A percentile compares a stretch with the other conserved stretches of the same genome.
phyloP scores from a whole-genome alignment of 2,888 invertebrate species.

The Thelaira solivaga region DNA sequence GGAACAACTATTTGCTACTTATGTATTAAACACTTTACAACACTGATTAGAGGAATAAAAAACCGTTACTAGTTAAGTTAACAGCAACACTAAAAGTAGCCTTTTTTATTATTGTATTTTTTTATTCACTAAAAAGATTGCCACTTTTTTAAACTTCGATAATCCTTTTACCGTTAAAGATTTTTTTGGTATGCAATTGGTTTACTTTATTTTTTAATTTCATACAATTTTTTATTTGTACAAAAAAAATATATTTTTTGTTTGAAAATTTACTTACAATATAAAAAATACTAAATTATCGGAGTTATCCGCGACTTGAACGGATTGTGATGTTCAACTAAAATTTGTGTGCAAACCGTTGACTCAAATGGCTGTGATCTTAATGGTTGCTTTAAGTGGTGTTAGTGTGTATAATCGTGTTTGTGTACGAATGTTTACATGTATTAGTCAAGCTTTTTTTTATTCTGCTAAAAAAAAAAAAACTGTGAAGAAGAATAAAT shows the following conservation, averaged over 20 bases:
- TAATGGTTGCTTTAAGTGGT: slow-evolving; percentile 39
- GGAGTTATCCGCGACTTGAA: slow-evolving; percentile 78
- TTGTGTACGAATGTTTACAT: slow-evolving; percentile 39
- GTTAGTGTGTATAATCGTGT: slow-evolving; percentile 44
- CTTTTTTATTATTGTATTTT: not conserved
- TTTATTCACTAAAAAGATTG: slow-evolving; percentile 25
- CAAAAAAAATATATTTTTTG: slow-evolving; percentile 33
- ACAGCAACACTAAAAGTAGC: slow-evolving; percentile 37
- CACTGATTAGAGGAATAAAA: slow-evolving; percentile 42
- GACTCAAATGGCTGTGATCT: slow-evolving; percentile 73
- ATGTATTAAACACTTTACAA: slow-evolving; percentile 59
- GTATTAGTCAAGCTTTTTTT: slow-evolving; percentile 36
- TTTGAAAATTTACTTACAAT: slow-evolving; percentile 72
- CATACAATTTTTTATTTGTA: slow-evolving; percentile 5
- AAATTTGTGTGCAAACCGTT: slow-evolving; percentile 75
- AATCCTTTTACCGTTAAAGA: slow-evolving; percentile 19
- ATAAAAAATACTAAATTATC: slow-evolving; percentile 75
- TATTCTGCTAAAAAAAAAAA: too few relatives aligned
- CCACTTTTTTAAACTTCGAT: slow-evolving; percentile 36
- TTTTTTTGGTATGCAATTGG: not conserved
- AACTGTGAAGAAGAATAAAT: slow-evolving; percentile 49
- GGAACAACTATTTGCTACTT: not conserved
- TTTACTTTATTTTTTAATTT: not conserved
- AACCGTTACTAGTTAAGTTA: slow-evolving; percentile 34
- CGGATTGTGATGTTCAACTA: slow-evolving; percentile 79